Evolutionary conservation across 2,888 invertebrate genomes (phyloP), one percentile per base, ranked within the genome.

Genomic region (Rhamphomyia laevipes): DNA sequence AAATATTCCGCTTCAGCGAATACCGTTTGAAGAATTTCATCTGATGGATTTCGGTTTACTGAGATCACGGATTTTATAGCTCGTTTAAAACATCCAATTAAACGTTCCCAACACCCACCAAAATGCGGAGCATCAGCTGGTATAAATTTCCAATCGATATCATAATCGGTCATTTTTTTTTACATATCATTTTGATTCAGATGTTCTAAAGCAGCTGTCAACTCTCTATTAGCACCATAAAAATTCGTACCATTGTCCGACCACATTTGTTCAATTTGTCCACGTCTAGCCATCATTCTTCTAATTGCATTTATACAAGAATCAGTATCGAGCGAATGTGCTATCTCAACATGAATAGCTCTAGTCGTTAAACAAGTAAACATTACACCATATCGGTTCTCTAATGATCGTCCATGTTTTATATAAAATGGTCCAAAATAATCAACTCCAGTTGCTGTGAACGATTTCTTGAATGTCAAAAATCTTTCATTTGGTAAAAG

Each of bases 91-190:
- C 52, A 56, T 2, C 56, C 46, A 2, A 60, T 50, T 7, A 59
- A 45, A 3, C 57, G 48, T 48, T 59, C 58, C 60, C 58, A 59
- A 21, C 21, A 21, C 3, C 21, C 21, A 21, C 21, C 21, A 21
- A 21, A 21, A 31, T 59, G 56, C 1, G 59, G 57, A 10, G 56
- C 49, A 27, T 33, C 46, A 6, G 50, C 48, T 10, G 56, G 61
- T 3, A 57, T 59, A 43, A 59, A 58, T 21, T 52, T 54, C 59
- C 58, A 58, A 9, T 52, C 42, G 9, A 59, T 54, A 12, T 40
- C 12, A 45, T 44, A 17, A 51, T 21, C 1, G 33, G 31, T 15
- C 43, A 43, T 21, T 3, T 21, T 21, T 4, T 3, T 5, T 21
- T 3, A 3, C 21, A 21, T 21, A 4, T 21, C 21, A 5, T 3